Conservation (phyloP, 2,888 invertebrate genomes). For the Dermolepida albohirtum region DNA sequence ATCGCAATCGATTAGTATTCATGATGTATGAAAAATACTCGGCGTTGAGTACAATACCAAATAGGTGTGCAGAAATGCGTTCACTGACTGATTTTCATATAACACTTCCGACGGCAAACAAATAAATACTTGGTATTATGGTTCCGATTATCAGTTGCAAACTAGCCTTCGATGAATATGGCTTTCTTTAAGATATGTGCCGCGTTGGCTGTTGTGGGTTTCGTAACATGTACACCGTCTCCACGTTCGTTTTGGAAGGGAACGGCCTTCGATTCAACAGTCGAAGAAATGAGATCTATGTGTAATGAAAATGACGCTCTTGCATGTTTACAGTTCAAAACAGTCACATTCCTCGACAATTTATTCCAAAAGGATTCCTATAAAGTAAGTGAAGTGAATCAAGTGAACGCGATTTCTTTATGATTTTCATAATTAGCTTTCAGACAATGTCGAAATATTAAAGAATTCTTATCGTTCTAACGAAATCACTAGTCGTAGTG, state of each 20-base stretch:
- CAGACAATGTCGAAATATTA: conserved; percentile 80
- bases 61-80: conserved; percentile 51
- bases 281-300: conserved; percentile 81
- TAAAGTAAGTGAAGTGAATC: conserved; percentile 70
- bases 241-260: conserved; percentile 69
- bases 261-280: conserved; percentile 77
- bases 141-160: conserved; percentile 50
- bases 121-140: conserved; percentile 54
- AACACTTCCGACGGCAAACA: conserved; percentile 51
- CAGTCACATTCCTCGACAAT: conserved; percentile 81
- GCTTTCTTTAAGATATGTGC: conserved; percentile 52
- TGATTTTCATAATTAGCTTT: conserved; percentile 68
- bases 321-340: conserved; percentile 86
- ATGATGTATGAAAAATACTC: conserved; percentile 35
- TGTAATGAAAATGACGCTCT: conserved; percentile 82
- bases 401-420: neutral
- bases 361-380: conserved; percentile 83
- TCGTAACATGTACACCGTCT: conserved; percentile 44
- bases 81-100: conserved; percentile 48
- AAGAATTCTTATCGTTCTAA: conserved; percentile 76
- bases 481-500: conserved; percentile 71
- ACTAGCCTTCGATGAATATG: conserved; percentile 48
- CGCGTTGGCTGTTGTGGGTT: conserved; percentile 65
- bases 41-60: conserved; percentile 49
- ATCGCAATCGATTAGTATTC: conserved; percentile 48